phyloP scores from a whole-genome alignment of 2,113 vertebrate species.

The Mustelus asterias region DNA sequence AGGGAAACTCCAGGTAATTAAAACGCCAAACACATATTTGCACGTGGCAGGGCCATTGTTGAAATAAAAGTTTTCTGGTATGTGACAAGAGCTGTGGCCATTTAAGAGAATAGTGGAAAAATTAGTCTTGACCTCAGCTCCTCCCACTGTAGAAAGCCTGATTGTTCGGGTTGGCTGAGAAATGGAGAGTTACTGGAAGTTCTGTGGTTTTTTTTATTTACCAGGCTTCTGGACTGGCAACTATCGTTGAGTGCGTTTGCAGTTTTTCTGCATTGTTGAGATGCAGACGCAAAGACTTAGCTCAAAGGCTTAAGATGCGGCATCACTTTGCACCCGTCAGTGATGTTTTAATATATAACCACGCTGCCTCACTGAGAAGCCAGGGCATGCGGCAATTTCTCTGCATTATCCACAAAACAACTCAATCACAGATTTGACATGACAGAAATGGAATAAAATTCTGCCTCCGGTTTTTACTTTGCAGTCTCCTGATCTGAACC shows the following conservation, averaged over 20 bases:
- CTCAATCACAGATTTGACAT: background rate
- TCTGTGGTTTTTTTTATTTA: background rate
- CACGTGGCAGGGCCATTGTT: background rate
- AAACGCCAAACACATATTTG: background rate
- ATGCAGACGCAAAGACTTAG: background rate
- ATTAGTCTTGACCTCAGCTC: background rate
- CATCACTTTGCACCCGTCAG: background rate
- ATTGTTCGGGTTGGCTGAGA: background rate
- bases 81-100: background rate
- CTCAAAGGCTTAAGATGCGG: background rate
- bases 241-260: background rate
- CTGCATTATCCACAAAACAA: background rate
- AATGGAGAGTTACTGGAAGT: background rate
- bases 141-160: background rate
- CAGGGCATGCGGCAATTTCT: background rate
- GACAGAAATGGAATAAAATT: background rate
- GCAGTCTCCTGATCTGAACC: background rate
- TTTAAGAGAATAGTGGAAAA: background rate
- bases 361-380: background rate
- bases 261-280: background rate
- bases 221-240: background rate
- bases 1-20: background rate
- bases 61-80: background rate
- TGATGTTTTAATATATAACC: background rate
- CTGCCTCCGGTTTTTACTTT: background rate